Evolutionary conservation across 1,140 invertebrate species (phyloP), one percentile per base, ranked within the genome.

Genomic region (Hydropsyche tenuis): DNA sequence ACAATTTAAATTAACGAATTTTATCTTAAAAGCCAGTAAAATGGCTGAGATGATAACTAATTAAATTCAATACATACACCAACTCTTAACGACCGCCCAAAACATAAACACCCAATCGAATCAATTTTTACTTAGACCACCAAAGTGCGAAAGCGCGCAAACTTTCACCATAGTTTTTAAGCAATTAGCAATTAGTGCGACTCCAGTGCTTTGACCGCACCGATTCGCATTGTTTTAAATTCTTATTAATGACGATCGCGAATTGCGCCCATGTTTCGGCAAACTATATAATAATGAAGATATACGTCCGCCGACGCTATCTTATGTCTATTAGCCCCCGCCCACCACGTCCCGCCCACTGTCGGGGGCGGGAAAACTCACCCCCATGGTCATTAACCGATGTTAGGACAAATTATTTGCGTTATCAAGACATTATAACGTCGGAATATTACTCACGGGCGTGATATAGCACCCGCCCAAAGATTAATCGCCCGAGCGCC

Each of bases 261-360:
- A 65, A 73, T 69, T 72, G 64, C 30, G 72, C 27, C 45, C 43
- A 25, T 22, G 48, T 64, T 37, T 37, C 63, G 63, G 69, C 73
- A 77, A 77, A 77, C 73, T 77, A 69, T 77, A 63, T 69, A 72
- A 74, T 77, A 77, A 77, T 77, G 69, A 45, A 77, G 75, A 77
- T 77, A 73, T 74, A 77, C 73, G 75, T 74, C 66, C 71, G n/a
- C 30, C 23, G 69, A 27, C 23, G 56, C 56, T 71, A 77, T 77
- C 73, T 77, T 77, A 74, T 77, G 69, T 74, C 75, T 74, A 77
- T 77, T 77, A 77, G 75, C 23, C 18, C 11, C 20, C 65, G 43
- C 16, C 4, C 11, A 4, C 16, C 51, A 20, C 51, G 16, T 20
- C 51, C 51, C 16, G 3, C 22, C 46, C 46, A 4, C 46, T 16